Evolutionary conservation across 2,113 vertebrate genomes (phyloP), one percentile per base, ranked within the genome.

Genomic region (Strix aluco): DNA sequence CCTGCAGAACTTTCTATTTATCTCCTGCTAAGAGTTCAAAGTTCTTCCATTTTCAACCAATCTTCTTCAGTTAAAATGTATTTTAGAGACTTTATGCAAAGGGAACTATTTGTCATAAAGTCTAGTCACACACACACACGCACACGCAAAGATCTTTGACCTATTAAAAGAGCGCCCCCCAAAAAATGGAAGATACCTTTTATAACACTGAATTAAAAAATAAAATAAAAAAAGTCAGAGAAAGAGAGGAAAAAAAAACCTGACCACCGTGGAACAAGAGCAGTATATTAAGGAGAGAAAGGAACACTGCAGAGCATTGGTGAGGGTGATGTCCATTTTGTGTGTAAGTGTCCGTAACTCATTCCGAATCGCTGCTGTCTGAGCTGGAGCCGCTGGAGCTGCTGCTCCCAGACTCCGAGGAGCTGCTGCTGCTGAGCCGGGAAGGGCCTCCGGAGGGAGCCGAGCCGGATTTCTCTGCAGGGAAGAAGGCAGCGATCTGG

Each of bases 311-410:
- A 73, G 94, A 69, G 85, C 52, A 8, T 51, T 17, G 13, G 94
- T 69, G 81, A 32, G 78, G 22, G 89, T 27, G 70, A 51, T 58
- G 83, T 92, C 97, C 89, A 3, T 84, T 36, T 52, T 77, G 16
- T 54, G 86, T 26, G 10, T 17, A 29, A 57, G 27, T 46, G 96
- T 71, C 95, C 69, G 1, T 20, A 8, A 51, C 40, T 97, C 96
- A 98, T 94, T 98, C 97, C 1, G 98, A 99, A 95, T 99, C 99
- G 26, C 98, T 99, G 98, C 98, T 99, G 98, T 99, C 99, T 0
- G 99, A 99, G 86, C 98, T 99, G 92, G 99, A 99, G 5, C 98
- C 99, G 2, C 98, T 98, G 78, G 98, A 99, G 91, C 98, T 99
- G 98, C 98, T 99, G 98, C 98, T 98, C 11, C 98, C 98, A 0